phyloP scores from a whole-genome alignment of 2,888 invertebrate species.

The Gortyna flavago region DNA sequence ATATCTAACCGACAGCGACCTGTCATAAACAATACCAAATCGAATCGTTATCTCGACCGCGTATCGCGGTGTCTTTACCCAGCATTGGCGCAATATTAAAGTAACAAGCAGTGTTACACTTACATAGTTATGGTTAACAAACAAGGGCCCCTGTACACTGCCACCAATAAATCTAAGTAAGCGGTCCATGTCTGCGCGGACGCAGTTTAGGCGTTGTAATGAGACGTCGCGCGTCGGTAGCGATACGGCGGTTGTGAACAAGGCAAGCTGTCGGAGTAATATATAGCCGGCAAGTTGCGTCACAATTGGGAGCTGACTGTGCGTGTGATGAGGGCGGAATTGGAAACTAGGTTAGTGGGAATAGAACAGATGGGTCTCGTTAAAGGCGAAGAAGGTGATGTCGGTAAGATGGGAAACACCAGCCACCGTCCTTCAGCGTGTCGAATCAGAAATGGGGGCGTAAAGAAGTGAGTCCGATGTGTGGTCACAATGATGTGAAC shows the following conservation, averaged over 20 bases:
- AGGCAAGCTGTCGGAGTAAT: slow-evolving; percentile 41
- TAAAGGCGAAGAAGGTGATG: neutral
- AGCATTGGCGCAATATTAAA: slow-evolving; percentile 25
- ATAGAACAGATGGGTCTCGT: neutral
- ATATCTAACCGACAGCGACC: neutral
- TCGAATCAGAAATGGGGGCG: neutral
- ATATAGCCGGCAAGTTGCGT: slow-evolving; percentile 29
- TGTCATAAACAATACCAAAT: slow-evolving; percentile 30
- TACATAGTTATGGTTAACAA: slow-evolving; percentile 56
- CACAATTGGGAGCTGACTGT: slow-evolving; percentile 26
- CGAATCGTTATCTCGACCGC: slow-evolving; percentile 4
- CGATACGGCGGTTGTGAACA: slow-evolving; percentile 43
- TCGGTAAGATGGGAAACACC: neutral
- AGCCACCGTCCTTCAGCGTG: neutral
- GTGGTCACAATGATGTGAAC: neutral
- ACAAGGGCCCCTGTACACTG: slow-evolving; percentile 36
- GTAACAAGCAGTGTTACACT: slow-evolving; percentile 54
- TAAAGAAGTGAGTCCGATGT: neutral
- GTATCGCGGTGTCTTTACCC: slow-evolving; percentile 11
- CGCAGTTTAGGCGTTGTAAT: slow-evolving; percentile 53
- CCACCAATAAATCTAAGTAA: slow-evolving; percentile 55
- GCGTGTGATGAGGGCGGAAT: neutral
- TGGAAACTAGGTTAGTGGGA: slow-evolving; percentile 11
- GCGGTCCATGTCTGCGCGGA: slow-evolving; percentile 29
- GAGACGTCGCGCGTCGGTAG: slow-evolving; percentile 62